Evolutionary conservation across 2,797 vertebrate genomes (phyloP), one percentile per base, ranked within the genome.

Genomic region (Cryptoprocta ferox): DNA sequence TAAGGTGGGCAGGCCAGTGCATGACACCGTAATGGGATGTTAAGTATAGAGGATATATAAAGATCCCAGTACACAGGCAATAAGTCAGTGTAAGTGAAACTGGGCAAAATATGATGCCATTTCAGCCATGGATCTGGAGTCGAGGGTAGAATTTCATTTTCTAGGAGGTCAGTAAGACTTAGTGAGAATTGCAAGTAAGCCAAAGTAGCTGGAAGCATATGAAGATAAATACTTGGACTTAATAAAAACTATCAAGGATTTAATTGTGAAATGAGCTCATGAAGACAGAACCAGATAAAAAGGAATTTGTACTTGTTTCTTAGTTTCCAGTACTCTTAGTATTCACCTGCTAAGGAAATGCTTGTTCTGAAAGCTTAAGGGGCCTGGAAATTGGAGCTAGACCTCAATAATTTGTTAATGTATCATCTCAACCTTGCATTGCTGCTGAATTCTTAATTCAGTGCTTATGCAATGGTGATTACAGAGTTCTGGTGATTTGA

Each of bases 391-490:
- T 88, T 92, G 3, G n/a, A 93, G 5, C 7, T 48, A 32, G n/a
- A 68, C 32, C 70, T 89, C 35, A 82, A 68, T 83, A 89, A 79
- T 92, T 90, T 53, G 61, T 93, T 83, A 81, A 26, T 68, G 56
- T 3, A 37, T 61, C 68, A 63, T 92, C 35, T 91, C n/a, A 85
- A 16, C 37, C 53, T 86, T 56, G 39, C 63, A 89, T 89, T 45
- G 16, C 18, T 68, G 16, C 91, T 88, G 39, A 82, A 91, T 63
- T 91, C 19, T 61, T 95, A 91, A 93, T 79, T 70, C 7, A 93
- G 8, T 93, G 19, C 16, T 76, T 78, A 14, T 70, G 35, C 28
- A 90, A 48, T 83, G 35, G 53, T n/a, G n/a, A n/a, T n/a, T n/a
- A n/a, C n/a, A 83, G 75, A 28, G 1, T 89, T 82, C 53, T 86